Percentiles rank a stretch among this genome's conserved stretches.
Evolutionary conservation across 2,113 vertebrate species (phyloP).

Genomic region (Thomomys bottae): DNA sequence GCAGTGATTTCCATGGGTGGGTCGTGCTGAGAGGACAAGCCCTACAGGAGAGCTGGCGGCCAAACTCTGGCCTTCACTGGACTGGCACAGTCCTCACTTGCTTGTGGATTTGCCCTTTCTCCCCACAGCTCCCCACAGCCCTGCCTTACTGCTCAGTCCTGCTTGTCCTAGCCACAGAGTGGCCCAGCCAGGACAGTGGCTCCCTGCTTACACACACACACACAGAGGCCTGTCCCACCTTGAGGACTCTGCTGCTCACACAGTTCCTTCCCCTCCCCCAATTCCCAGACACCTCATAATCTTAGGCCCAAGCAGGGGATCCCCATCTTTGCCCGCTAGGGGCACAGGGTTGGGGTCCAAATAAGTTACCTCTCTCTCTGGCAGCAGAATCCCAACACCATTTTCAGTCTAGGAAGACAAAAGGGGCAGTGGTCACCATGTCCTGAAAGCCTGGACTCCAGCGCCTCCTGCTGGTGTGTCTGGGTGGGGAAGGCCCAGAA

Average conservation of each 20-base stretch:
- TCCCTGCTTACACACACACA: neutral
- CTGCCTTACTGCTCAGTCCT: neutral
- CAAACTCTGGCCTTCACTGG: neutral
- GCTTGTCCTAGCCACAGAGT: no score
- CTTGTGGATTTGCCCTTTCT: neutral
- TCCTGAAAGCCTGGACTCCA: accelerated
- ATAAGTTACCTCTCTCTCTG: conserved; percentile 46
- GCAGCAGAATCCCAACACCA: conserved; percentile 19
- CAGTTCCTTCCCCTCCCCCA: neutral
- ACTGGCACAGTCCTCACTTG: neutral
- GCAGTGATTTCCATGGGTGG: no score
- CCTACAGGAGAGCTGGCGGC: neutral
- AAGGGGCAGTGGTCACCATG: neutral
- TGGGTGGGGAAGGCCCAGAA: neutral
- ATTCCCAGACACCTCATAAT: neutral
- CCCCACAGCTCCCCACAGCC: neutral
- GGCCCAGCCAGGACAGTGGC: neutral
- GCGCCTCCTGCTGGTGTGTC: neutral
- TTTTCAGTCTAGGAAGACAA: conserved; percentile 47
- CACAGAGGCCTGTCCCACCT: neutral
- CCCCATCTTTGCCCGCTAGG: neutral
- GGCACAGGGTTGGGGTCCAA: neutral
- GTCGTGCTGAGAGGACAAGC: neutral
- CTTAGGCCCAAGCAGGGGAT: neutral
- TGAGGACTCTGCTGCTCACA: neutral